These are phyloP conservation scores for Rhyacophila evoluta DNA, from an alignment of 2,888 invertebrate species.

Conservation along the genomic window DNA sequence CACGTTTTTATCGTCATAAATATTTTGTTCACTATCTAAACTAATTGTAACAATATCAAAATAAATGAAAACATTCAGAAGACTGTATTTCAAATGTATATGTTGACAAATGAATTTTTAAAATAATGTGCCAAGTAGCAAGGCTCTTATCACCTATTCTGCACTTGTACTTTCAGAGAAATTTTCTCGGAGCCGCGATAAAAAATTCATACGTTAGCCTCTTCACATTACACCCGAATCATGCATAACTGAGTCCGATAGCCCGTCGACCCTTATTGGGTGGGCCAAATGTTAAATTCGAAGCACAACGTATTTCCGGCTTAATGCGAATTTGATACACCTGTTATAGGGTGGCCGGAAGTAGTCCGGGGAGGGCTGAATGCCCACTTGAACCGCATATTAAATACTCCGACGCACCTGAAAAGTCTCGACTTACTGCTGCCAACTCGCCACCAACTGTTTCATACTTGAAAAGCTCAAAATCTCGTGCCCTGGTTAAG, in stretches of 20 bases:
- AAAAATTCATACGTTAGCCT: background rate
- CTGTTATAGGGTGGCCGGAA: constrained; percentile 31
- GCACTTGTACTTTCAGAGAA: background rate
- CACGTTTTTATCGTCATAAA: too few relatives aligned
- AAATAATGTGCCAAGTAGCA: too few relatives aligned
- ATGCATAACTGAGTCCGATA: background rate
- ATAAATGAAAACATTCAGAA: too few relatives aligned
- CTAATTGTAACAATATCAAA: too few relatives aligned
- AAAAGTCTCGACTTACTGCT: constrained; percentile 3
- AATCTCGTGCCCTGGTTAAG: background rate
- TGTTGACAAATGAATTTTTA: too few relatives aligned
- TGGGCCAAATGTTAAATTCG: background rate
- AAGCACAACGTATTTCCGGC: constrained; percentile 30
- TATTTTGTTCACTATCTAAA: too few relatives aligned
- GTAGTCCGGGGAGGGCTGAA: background rate
- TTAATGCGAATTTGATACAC: constrained; percentile 47
- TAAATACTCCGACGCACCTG: constrained; percentile 36
- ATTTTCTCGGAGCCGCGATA: background rate
- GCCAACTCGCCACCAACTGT: constrained; percentile 1
- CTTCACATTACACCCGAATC: constrained; percentile 14
- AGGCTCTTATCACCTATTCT: background rate
- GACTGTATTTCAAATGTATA: too few relatives aligned
- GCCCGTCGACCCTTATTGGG: constrained; percentile 6
- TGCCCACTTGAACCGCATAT: constrained; percentile 33
- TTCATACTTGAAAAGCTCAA: constrained; percentile 15